Evolutionary conservation across 2,797 vertebrate genomes (phyloP), one percentile per base, ranked within the genome.

Genomic region (Amniataba percoides): DNA sequence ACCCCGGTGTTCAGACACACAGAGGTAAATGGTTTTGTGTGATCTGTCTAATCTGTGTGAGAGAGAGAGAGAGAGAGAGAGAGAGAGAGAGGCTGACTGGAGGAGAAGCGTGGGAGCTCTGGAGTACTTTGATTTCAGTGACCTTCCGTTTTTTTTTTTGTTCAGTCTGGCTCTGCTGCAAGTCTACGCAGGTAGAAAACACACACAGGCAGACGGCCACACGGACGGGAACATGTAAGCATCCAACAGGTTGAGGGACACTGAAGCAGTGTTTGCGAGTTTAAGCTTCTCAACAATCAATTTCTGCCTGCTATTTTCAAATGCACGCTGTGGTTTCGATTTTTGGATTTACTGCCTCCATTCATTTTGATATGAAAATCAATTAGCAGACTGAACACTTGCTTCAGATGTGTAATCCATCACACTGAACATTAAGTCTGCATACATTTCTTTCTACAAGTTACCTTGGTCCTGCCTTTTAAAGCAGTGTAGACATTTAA

Each of bases 51-150:
- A 90, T 88, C 79, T 59, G 42, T n/a, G n/a, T n/a, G n/a, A 31
- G 27, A 31, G 27, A 64, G 82, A 79, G 71, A 83, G 64, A 80
- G 65, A 79, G 71, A 31, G 27, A 31, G 27, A 31, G 27, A 31
- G 27, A 64, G 82, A 79, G 71, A 83, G 64, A 80, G 65, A 79
- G 71, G 55, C 69, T 70, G 63, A 72, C 65, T 53, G 52, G 53
- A 67, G 60, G 78, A 85, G 71, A 88, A 78, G 85, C 71, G 85
- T 88, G 89, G 84, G 85, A 82, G 86, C 60, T 76, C 55, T 82
- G 59, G 74, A 88, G 87, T 46, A 74, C 84, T 91, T 88, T 92
- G 71, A 88, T 86, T 89, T 71, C 67, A 69, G 16, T 89, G 84
- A 89, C 88, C 85, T 90, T 91, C 72, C 77, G 27, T 31, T 31